Evolutionary conservation across 1,140 invertebrate species (phyloP).

Genomic region (Zaprionus tsacasi): DNA sequence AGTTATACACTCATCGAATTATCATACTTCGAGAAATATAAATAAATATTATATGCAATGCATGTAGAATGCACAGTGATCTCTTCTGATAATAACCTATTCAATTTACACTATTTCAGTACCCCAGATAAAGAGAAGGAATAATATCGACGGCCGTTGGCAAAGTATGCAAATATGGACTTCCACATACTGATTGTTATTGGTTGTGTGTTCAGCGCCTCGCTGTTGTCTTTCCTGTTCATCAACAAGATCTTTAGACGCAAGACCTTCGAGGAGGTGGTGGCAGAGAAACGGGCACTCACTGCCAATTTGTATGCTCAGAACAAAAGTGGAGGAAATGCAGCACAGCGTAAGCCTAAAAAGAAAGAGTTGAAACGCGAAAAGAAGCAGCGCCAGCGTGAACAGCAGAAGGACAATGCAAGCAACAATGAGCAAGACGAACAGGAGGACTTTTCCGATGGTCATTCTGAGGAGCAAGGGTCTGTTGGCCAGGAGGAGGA

Average conservation of each 20-base stretch:
- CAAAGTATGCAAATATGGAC: conserved; percentile 84
- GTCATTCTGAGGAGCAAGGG: conserved; percentile 73
- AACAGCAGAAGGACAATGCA: conserved; percentile 66
- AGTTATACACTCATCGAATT: neutral
- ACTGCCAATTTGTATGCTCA: conserved; percentile 79
- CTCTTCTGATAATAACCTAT: neutral
- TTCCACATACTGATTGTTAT: conserved; percentile 83
- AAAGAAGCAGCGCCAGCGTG: conserved; percentile 72
- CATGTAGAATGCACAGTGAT: neutral
- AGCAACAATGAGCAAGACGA: conserved; percentile 61
- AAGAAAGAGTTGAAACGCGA: conserved; percentile 81
- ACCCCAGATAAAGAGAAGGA: conserved; percentile 23
- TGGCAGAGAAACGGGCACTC: conserved; percentile 78
- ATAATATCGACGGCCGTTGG: conserved; percentile 23
- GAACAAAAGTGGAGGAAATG: conserved; percentile 52
- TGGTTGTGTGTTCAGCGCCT: conserved; percentile 80
- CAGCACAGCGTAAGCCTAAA: conserved; percentile 63
- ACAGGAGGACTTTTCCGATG: conserved; percentile 78
- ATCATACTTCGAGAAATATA: too few relatives aligned
- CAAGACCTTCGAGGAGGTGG: conserved; percentile 82
- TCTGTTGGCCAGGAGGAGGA: conserved; percentile 66
- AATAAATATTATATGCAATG: too few relatives aligned
- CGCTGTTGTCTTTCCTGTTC: conserved; percentile 77
- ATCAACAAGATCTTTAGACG: conserved; percentile 81
- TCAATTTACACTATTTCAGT: conserved; percentile 32